A percentile compares a stretch with the other conserved stretches of the same genome.
Evolutionary conservation across 1,140 invertebrate species (phyloP).

Genomic region (Asbolus verrucosus): DNA sequence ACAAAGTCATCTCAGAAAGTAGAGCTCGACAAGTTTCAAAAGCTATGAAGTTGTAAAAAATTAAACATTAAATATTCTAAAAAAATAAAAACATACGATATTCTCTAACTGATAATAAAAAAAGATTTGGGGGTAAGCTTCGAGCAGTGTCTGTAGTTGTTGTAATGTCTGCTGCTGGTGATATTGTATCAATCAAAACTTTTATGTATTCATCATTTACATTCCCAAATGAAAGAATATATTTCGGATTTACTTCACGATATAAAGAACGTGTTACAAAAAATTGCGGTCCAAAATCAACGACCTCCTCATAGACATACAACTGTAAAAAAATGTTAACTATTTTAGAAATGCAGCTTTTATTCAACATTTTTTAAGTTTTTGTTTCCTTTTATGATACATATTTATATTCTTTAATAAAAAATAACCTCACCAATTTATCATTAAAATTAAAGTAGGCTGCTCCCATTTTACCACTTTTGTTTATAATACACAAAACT

Average conservation of each 20-base stretch:
- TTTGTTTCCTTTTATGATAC: too few relatives aligned
- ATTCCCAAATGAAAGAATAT: constrained; percentile 69
- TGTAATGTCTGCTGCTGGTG: constrained; percentile 52
- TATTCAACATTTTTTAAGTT: constrained; percentile 46
- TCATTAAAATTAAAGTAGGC: constrained; percentile 78
- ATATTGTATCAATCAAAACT: constrained; percentile 62
- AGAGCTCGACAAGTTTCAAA: constrained; percentile 74
- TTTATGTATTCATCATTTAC: constrained; percentile 67
- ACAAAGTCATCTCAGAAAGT: constrained; percentile 68
- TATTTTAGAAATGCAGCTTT: too few relatives aligned
- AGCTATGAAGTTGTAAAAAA: constrained; percentile 63
- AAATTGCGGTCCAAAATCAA: constrained; percentile 72
- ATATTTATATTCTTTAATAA: too few relatives aligned
- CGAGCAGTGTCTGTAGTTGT: constrained; percentile 60
- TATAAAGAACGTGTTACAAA: constrained; percentile 71
- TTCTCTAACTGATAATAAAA: constrained; percentile 70
- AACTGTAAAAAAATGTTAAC: constrained; percentile 65
- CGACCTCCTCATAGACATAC: constrained; percentile 72
- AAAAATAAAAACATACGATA: constrained; percentile 66
- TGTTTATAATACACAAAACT: constrained; percentile 66
- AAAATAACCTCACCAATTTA: constrained; percentile 62
- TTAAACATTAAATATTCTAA: constrained; percentile 38
- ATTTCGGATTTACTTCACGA: constrained; percentile 73
- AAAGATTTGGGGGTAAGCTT: constrained; percentile 64
- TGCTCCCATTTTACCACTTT: constrained; percentile 71